phyloP scores from a whole-genome alignment of 2,888 invertebrate species.

The Troilus luridus region DNA sequence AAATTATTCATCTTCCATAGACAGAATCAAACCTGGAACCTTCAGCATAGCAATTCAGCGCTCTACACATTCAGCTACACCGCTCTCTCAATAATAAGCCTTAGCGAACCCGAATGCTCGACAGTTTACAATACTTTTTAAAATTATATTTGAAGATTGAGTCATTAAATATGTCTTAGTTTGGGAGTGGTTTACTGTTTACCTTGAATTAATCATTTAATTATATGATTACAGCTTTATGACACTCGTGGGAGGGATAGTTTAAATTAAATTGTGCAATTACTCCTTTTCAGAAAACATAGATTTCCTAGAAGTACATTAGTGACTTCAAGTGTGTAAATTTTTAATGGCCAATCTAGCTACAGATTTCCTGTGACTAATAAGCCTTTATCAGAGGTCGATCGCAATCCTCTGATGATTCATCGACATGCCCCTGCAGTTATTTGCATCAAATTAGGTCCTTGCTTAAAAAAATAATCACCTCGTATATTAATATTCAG shows the following conservation, averaged over 20 bases:
- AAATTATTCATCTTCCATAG: too few relatives aligned
- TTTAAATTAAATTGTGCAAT: not conserved
- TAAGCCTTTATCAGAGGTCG: not conserved
- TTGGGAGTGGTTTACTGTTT: not conserved
- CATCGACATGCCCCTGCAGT: not conserved
- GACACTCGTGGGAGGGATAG: not conserved
- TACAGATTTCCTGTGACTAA: slow-evolving; percentile 26
- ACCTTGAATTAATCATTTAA: not conserved
- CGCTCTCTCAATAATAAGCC: too few relatives aligned
- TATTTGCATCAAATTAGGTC: not conserved
- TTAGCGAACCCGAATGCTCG: too few relatives aligned
- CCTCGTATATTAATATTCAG: not conserved
- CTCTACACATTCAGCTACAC: too few relatives aligned
- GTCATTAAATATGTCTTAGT: not conserved
- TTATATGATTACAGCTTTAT: not conserved
- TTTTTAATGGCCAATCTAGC: slow-evolving; percentile 4
- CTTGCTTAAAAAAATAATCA: not conserved
- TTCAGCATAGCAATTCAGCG: too few relatives aligned
- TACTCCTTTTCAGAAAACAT: not conserved
- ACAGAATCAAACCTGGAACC: too few relatives aligned
- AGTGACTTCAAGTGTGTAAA: slow-evolving; percentile 19
- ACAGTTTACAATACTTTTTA: too few relatives aligned
- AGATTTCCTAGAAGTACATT: not conserved
- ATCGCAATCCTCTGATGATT: not conserved
- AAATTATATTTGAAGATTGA: not conserved